A percentile compares a stretch with the other conserved stretches of the same genome.
These are phyloP conservation scores for Catostomus latipinnis DNA, from an alignment of 2,797 vertebrate species.

Conservation along the genomic window DNA sequence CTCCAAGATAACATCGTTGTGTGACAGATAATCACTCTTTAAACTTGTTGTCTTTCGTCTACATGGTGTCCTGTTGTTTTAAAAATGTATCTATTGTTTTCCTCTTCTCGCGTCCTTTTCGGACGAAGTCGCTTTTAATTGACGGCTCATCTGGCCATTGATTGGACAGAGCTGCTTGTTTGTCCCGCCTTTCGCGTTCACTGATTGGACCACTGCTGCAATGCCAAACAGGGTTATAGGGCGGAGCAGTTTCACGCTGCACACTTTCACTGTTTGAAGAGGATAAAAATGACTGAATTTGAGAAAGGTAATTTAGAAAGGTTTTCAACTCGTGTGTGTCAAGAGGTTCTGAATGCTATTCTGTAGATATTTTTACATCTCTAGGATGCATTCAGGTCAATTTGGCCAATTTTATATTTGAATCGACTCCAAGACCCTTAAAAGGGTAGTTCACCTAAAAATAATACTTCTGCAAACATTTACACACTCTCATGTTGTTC, in stretches of 20 bases:
- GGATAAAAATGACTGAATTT: not conserved
- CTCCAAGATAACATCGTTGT: constrained; percentile 28
- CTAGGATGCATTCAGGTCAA: too few relatives aligned
- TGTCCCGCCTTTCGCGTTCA: constrained; percentile 18
- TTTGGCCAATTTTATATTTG: too few relatives aligned
- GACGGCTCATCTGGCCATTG: constrained; percentile 7
- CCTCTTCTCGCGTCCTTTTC: constrained; percentile 1
- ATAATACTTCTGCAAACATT: too few relatives aligned
- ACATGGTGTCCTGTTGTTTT: constrained; percentile 8
- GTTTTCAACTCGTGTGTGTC: not conserved
- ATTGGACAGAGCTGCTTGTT: not conserved
- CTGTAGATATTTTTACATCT: too few relatives aligned
- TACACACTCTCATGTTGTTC: too few relatives aligned
- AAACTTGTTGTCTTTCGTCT: not conserved
- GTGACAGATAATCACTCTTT: not conserved
- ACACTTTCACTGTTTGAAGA: not conserved
- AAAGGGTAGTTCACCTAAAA: too few relatives aligned
- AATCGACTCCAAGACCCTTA: too few relatives aligned
- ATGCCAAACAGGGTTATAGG: constrained; percentile 24
- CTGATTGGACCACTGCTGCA: constrained; percentile 25
- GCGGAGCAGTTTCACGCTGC: not conserved
- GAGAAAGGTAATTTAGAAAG: not conserved
- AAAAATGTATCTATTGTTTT: constrained; percentile 11
- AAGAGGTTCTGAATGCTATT: not conserved
- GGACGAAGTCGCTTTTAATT: constrained; percentile 6